Base-by-base conservation (phyloP, 2,797 vertebrate genomes). In the Helicolenus hilgendorfi region DNA sequence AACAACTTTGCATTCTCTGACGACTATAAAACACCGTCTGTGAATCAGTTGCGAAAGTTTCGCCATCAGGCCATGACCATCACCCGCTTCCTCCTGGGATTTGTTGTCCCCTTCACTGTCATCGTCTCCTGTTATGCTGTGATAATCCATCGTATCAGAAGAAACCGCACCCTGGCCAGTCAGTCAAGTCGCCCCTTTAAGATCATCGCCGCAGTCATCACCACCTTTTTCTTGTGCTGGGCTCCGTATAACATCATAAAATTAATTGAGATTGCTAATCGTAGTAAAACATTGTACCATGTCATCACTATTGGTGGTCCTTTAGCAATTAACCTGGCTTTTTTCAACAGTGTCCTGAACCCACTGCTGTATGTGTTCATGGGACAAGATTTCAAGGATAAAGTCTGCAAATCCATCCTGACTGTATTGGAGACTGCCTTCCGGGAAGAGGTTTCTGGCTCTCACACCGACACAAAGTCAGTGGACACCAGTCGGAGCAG, bases 191-290 rank as follows among this genome's bases (percentile, higher is more conserved):
- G 98, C 26, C 96, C 98, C 0, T 98, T 98, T 81, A 97, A 97
- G 87, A 98, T 98, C 53, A 99, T 99, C 10, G 97, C 97, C 1
- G 97, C 98, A 0, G 97, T 99, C 20, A 98, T 98, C 27, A 94
- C 91, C 35, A 97, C 97, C 0, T 99, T 99, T 79, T 99, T 99
- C 93, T 86, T 98, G 65, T 99, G 98, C 84, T 99, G 98, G 97
- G 98, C 98, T 55, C 98, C 98, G 0, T 98, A 98, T 85, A 98
- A 99, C 0, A 94, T 98, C 83, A 90, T 98, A 60, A 93, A 96
- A 69, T 92, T 99, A 33, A 96, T 98, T 26, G 95, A 96, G 78
- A 94, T 98, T 5, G 5, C 24, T n/a, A 22, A 93, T 33, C 18
- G 84, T 78, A 97, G 68, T 77, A 45, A 81, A 20, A 94, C 49